Percentiles rank a stretch among this genome's conserved stretches.
Evolutionary conservation across 2,113 vertebrate genomes (phyloP).

Genomic region (Cettia cetti): DNA sequence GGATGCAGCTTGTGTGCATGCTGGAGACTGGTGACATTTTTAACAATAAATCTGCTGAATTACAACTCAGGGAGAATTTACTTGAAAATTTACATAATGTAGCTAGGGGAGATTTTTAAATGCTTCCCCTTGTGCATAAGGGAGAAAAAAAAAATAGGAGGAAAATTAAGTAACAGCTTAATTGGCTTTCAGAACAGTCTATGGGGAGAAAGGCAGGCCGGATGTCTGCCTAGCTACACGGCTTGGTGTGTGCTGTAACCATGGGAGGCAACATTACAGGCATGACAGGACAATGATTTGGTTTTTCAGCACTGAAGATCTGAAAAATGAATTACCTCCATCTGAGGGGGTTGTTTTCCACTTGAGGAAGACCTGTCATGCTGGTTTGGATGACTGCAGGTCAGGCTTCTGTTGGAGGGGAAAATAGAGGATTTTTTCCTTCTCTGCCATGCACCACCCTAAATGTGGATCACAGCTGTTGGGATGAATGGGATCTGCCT

Average conservation of each 20-base stretch:
- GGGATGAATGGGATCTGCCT: neutral
- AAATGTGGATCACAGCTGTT: neutral
- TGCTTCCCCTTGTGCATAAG: neutral
- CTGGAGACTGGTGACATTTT: neutral
- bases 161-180: constrained; percentile 54
- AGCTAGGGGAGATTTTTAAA: constrained; percentile 14
- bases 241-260: constrained; percentile 50
- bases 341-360: neutral
- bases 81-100: constrained; percentile 18
- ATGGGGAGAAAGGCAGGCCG: neutral
- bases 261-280: constrained; percentile 45
- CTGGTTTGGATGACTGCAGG: neutral
- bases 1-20: neutral
- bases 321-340: constrained; percentile 36
- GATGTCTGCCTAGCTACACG: constrained; percentile 38
- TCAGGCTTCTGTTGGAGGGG: neutral
- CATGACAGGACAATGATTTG: constrained; percentile 31
- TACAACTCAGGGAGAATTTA: neutral
- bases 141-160: neutral
- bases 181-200: constrained; percentile 50
- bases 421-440: neutral
- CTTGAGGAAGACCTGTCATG: neutral
- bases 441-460: neutral
- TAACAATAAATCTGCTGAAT: neutral
- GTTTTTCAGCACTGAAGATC: constrained; percentile 9